These are phyloP conservation scores for Cathartes aura DNA, from an alignment of 2,113 vertebrate genomes.

Conservation along the genomic window DNA sequence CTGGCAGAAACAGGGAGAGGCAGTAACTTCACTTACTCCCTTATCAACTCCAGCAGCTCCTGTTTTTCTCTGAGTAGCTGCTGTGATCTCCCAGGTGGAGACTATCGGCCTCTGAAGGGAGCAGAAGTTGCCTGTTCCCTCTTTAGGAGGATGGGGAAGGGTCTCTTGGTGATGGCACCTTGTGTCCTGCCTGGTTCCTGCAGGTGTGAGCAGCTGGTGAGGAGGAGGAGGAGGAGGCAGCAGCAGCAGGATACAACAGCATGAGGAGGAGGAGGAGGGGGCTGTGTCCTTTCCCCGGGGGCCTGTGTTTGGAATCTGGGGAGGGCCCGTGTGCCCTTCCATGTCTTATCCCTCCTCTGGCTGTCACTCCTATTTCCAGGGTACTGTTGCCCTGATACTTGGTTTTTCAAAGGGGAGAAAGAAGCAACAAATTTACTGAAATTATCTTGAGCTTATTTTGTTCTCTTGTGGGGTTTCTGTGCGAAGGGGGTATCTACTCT, in stretches of 20 bases:
- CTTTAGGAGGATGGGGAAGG: background rate
- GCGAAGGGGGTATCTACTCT: constrained; percentile 16
- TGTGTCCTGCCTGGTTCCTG: background rate
- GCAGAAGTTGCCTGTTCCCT: background rate
- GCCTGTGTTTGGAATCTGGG: background rate
- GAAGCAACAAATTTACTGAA: background rate
- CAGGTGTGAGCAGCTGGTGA: rapidly evolving
- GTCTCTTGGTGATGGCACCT: rapidly evolving
- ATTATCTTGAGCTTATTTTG: background rate
- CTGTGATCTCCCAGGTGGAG: background rate
- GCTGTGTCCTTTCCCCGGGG: background rate
- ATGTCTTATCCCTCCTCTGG: background rate
- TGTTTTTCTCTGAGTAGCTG: background rate
- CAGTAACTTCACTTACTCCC: background rate
- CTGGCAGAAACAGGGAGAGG: background rate
- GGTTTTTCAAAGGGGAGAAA: background rate
- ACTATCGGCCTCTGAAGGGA: background rate
- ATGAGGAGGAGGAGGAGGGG: background rate
- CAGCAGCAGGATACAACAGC: no score
- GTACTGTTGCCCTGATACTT: background rate
- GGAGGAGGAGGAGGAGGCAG: background rate
- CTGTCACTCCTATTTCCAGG: background rate
- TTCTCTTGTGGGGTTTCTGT: constrained; percentile 14
- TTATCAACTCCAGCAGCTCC: background rate
- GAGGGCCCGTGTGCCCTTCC: background rate